These are phyloP conservation scores for Crax fasciolata DNA, from an alignment of 2,797 vertebrate species.

Conservation along the genomic window DNA sequence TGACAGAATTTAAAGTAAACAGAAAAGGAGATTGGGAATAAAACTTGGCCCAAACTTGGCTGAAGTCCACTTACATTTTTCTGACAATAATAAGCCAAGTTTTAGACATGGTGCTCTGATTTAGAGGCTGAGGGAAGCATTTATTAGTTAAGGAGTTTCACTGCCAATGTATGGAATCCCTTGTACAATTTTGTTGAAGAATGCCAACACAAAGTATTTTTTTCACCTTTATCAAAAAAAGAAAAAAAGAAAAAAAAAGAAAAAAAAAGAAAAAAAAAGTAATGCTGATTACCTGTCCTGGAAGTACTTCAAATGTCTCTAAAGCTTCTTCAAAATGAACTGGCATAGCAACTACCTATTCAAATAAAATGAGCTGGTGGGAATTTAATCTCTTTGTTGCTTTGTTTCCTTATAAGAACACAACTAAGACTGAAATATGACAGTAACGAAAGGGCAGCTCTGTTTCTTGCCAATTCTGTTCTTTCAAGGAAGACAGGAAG, in stretches of 20 bases:
- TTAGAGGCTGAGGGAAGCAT: background rate
- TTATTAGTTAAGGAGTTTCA: background rate
- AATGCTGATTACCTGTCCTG: background rate
- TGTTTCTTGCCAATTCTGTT: background rate
- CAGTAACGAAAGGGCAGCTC: background rate
- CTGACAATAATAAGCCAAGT: background rate
- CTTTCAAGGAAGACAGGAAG: background rate
- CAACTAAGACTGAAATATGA: background rate
- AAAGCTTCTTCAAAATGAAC: background rate
- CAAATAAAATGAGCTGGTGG: background rate
- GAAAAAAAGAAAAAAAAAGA: too few species aligned
- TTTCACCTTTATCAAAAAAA: background rate
- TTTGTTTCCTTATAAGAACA: background rate
- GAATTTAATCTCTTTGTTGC: background rate
- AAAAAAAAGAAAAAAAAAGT: background rate
- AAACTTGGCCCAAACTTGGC: background rate
- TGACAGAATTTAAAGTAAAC: constrained; percentile 27
- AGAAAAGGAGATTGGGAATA: background rate
- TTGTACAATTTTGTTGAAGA: background rate
- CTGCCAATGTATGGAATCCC: background rate
- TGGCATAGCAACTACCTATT: background rate
- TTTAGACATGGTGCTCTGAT: background rate
- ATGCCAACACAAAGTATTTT: background rate
- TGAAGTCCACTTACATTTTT: background rate
- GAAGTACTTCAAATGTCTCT: background rate